Percentiles rank a stretch among this genome's conserved stretches.
Conservation (phyloP, 2,113 vertebrate species). For the Paedocypris sp. region DNA sequence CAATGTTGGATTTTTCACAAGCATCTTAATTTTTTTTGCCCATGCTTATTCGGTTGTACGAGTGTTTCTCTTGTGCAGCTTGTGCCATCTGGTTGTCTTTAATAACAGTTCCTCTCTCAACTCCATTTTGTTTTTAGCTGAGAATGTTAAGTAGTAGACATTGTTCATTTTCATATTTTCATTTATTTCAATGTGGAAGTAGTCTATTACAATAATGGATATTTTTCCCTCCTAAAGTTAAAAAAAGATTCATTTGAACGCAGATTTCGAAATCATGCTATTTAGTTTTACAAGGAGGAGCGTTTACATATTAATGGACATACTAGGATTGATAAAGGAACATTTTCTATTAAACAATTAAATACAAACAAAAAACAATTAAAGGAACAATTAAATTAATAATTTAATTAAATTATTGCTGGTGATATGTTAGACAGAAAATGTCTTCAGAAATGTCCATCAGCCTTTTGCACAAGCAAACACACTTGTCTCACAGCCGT, state of each 20-base stretch:
- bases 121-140: conserved; percentile 10
- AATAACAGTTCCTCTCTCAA: not conserved
- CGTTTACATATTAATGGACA: too few relatives aligned
- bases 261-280: too few relatives aligned
- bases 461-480: too few relatives aligned
- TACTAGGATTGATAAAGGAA: too few relatives aligned
- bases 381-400: too few relatives aligned
- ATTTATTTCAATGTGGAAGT: too few relatives aligned
- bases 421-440: not conserved
- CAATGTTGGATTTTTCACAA: not conserved
- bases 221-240: too few relatives aligned
- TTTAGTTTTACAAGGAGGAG: too few relatives aligned
- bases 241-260: not conserved
- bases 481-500: conserved; percentile 18
- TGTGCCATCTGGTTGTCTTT: conserved; percentile 10
- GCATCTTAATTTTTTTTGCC: conserved; percentile 3
- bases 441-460: not conserved
- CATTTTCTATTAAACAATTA: not conserved
- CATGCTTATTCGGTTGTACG: too few relatives aligned
- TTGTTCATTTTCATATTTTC: too few relatives aligned
- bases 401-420: too few relatives aligned
- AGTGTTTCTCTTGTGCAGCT: conserved; percentile 2
- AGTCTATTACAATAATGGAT: too few relatives aligned
- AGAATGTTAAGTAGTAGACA: not conserved
- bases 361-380: not conserved